Base-by-base conservation (phyloP, 2,797 vertebrate genomes). In the Staurois parvus region DNA sequence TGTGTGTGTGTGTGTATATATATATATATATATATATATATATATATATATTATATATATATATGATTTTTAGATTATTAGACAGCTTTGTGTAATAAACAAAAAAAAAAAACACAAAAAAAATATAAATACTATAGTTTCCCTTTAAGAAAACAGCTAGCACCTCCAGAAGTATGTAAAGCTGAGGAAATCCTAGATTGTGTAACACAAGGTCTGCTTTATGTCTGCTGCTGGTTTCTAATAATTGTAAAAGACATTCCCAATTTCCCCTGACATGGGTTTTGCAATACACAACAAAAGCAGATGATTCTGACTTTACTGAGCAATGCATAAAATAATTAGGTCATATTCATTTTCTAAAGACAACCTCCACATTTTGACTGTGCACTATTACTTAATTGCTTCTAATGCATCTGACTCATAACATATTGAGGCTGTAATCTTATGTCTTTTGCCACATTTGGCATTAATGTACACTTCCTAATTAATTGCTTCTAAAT, bases 401-500 rank as follows among this genome's bases (percentile, higher is more conserved):
- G 64, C 64, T 66, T 66, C 12, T 26, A 66, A 66, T 66, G 64
- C 15, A 66, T 66, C 64, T 66, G 64, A 66, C 64, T 66, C 64
- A 66, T 66, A 66, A 59, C 64, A 1, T 66, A 66, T 66, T 66
- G 26, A 26, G 28, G 15, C 64, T 66, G 4, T 66, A 66, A 66
- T 66, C n/a, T 29, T 15, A 15, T 66, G 13, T 29, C 26, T 28
- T 28, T 66, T 66, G 64, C 10, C 13, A 66, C 28, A 29, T 29
- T 66, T 66, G 64, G 13, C 64, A 66, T 66, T 29, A 66, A 66
- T 28, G 28, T 13, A 13, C 26, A 66, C 64, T 66, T 66, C 26
- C n/a, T 66, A 26, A 66, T 66, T 66, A 66, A 66, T 66, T 66
- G n/a, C 64, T 11, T 66, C 64, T 66, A 26, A 66, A 66, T 66